These are phyloP conservation scores for Zoanthus solanderi DNA, from an alignment of 92 coral and sea anemone genomes.

Conservation along the genomic window DNA sequence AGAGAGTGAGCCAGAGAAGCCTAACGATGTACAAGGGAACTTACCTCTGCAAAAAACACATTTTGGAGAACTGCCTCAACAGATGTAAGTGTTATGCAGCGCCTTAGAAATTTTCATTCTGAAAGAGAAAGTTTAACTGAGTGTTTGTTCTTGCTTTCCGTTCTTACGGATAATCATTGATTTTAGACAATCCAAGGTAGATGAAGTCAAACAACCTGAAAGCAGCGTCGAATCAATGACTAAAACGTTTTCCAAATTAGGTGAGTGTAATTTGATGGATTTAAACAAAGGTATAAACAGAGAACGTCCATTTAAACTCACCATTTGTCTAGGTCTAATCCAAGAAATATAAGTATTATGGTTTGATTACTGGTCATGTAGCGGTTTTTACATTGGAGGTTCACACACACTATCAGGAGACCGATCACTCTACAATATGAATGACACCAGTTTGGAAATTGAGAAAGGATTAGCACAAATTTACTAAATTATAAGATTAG, in stretches of 20 bases:
- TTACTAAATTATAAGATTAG: no score
- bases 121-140: background rate
- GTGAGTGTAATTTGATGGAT: conserved; percentile 52
- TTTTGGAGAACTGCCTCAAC: background rate
- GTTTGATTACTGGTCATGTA: no score
- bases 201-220: conserved; percentile 47
- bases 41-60: background rate
- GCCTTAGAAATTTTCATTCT: background rate
- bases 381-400: no score
- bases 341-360: no score
- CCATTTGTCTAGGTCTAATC: no score
- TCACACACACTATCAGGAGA: no score
- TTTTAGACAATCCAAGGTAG: background rate
- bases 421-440: no score
- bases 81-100: background rate
- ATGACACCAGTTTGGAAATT: no score
- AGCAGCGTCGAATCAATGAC: conserved; percentile 68
- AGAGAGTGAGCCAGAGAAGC: background rate
- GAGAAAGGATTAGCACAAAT: no score
- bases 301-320: no score
- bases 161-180: background rate
- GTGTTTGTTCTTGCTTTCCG: background rate
- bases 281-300: no score
- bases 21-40: background rate
- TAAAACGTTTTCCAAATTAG: conserved; percentile 72